These are phyloP conservation scores for Peromyscus attwateri DNA, from an alignment of 2,797 vertebrate genomes.

Conservation along the genomic window DNA sequence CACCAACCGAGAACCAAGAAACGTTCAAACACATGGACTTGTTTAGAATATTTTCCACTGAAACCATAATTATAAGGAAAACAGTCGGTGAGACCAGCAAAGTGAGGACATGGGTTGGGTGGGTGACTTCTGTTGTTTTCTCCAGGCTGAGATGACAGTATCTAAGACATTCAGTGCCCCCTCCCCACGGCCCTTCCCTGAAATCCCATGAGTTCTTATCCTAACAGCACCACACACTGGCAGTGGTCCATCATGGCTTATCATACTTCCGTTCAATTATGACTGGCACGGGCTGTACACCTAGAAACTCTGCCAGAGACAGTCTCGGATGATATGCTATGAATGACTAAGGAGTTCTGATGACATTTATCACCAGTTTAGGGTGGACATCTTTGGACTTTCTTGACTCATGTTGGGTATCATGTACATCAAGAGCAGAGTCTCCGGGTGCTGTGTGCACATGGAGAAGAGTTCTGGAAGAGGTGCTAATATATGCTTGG, in stretches of 20 bases:
- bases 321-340: neutral
- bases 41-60: too few species aligned
- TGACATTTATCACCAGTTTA: neutral
- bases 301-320: conserved; percentile 21
- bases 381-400: neutral
- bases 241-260: conserved; percentile 28
- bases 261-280: neutral
- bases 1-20: neutral
- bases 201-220: neutral
- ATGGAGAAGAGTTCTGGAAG: neutral
- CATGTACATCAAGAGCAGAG: neutral
- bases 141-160: neutral
- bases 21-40: neutral
- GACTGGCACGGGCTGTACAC: neutral
- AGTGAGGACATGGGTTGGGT: neutral
- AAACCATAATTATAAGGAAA: neutral
- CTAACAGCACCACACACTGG: neutral
- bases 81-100: neutral
- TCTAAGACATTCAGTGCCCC: neutral
- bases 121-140: neutral
- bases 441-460: neutral
- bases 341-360: neutral
- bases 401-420: neutral
- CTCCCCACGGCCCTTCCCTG: neutral
- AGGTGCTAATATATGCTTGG: neutral